Percentiles rank a stretch among this genome's conserved stretches.
Conservation (phyloP, 2,797 vertebrate species). For the Sitta carolinensis region DNA sequence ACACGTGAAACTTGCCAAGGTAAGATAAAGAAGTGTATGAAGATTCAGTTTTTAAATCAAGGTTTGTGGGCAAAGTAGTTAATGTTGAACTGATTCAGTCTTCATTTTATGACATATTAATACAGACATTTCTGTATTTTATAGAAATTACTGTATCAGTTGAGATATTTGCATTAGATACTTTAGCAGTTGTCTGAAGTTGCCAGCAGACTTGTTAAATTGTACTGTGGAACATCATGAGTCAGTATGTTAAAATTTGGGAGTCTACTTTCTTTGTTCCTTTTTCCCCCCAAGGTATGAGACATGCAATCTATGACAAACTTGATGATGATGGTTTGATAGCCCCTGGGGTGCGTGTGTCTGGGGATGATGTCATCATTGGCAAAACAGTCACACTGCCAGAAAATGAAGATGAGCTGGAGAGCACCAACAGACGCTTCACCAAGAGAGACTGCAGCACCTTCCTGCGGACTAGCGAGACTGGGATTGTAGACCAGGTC, state of each 20-base stretch:
- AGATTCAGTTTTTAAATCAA: background rate
- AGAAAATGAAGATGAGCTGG: slow-evolving; percentile 94
- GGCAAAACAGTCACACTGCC: slow-evolving; percentile 96
- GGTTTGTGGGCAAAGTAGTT: background rate
- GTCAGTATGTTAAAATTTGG: background rate
- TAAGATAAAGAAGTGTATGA: slow-evolving; percentile 48
- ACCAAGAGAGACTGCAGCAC: slow-evolving; percentile 98
- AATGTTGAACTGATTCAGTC: background rate
- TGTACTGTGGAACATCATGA: background rate
- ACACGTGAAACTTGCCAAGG: slow-evolving; percentile 95
- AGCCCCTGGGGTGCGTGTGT: slow-evolving; percentile 94
- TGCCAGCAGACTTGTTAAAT: background rate
- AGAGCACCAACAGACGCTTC: slow-evolving; percentile 91
- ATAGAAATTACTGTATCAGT: background rate
- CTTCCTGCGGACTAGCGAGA: slow-evolving; percentile 95
- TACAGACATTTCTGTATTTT: background rate
- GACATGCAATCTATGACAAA: slow-evolving; percentile 98
- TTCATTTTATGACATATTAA: background rate
- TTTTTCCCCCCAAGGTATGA: slow-evolving; percentile 83
- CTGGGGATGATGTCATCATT: slow-evolving; percentile 97
- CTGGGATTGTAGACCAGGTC: slow-evolving; percentile 97
- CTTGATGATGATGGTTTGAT: slow-evolving; percentile 97
- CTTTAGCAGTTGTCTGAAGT: background rate
- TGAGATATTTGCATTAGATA: background rate
- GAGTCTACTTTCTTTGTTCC: background rate